phyloP scores from a whole-genome alignment of 2,797 vertebrate genomes.

The Uromys caudimaculatus region DNA sequence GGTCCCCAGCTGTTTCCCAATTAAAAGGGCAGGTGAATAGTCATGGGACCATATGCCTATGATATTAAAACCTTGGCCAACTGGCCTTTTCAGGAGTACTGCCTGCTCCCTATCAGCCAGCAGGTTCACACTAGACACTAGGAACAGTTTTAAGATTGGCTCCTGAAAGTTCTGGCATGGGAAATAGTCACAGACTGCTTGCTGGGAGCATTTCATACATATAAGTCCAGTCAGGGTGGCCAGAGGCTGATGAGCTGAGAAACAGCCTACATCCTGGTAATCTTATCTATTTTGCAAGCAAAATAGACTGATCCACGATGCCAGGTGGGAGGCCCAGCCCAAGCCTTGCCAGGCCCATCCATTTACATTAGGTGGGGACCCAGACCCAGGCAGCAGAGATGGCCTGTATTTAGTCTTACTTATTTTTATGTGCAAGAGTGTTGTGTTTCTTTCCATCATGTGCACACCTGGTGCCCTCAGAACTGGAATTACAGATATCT shows the following conservation, averaged over 20 bases:
- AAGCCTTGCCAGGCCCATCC: background rate
- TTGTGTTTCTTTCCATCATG: background rate
- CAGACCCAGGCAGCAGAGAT: background rate
- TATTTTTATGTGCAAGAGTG: background rate
- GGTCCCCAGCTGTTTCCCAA: background rate
- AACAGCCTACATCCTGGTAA: background rate
- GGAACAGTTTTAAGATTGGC: background rate
- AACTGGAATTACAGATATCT: background rate
- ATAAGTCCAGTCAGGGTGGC: background rate
- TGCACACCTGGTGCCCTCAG: background rate
- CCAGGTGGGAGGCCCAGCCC: background rate
- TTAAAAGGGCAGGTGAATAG: background rate
- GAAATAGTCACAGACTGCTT: background rate
- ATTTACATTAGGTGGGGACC: background rate
- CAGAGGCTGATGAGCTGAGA: background rate
- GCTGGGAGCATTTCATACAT: background rate
- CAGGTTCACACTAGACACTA: background rate
- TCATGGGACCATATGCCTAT: fast-evolving
- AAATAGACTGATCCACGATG: background rate
- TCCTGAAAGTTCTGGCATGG: background rate
- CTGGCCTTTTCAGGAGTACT: background rate
- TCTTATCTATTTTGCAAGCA: background rate
- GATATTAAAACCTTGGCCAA: background rate
- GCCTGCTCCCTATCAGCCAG: too few species aligned
- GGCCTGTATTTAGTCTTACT: background rate